Evolutionary conservation across 2,797 vertebrate species (phyloP).

Genomic region (Vultur gryphus): DNA sequence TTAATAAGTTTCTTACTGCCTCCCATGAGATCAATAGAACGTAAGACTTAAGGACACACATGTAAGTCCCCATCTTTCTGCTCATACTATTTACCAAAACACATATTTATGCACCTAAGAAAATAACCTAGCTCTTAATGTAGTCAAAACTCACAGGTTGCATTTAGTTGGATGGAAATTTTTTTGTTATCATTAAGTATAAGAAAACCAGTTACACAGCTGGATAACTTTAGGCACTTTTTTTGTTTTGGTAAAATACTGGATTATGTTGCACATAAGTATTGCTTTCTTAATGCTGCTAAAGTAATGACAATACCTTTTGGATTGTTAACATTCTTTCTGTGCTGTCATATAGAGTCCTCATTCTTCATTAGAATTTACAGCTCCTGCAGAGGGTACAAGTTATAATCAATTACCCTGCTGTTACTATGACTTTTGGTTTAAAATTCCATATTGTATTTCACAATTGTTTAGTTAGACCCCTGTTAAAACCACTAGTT

Average conservation of each 20-base stretch:
- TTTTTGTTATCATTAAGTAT: neutral
- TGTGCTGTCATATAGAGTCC: neutral
- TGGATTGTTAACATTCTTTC: neutral
- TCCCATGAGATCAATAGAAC: neutral
- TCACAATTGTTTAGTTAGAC: slow-evolving; percentile 77
- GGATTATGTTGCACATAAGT: neutral
- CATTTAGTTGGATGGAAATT: neutral
- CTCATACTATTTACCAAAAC: neutral
- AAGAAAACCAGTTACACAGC: neutral
- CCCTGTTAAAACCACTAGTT: slow-evolving; percentile 73
- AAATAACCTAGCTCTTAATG: neutral
- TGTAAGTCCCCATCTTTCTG: neutral
- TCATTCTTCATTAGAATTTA: neutral
- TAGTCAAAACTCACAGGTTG: neutral
- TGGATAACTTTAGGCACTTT: neutral
- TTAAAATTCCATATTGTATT: neutral
- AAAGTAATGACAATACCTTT: neutral
- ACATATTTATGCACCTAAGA: neutral
- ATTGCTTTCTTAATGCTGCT: neutral
- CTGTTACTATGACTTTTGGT: neutral
- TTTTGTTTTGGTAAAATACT: neutral
- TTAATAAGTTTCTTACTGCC: neutral
- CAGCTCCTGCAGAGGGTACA: neutral
- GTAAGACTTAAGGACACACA: neutral
- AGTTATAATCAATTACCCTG: neutral